phyloP scores from a whole-genome alignment of 2,113 vertebrate genomes.

The Nerophis lumbriciformis region DNA sequence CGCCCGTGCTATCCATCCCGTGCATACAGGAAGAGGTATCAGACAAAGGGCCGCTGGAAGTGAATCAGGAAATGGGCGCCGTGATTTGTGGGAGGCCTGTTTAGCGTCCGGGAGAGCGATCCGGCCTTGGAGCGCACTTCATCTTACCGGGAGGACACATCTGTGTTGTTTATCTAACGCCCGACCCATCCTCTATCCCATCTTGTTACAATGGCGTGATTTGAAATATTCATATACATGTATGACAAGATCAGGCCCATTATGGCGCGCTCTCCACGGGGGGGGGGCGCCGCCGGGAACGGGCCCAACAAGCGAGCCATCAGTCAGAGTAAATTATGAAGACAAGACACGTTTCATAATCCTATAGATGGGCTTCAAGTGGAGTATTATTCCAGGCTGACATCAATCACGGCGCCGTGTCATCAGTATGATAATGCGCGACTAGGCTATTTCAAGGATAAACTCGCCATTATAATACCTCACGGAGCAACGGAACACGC shows the following conservation, averaged over 20 bases:
- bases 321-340: slow-evolving; percentile 65
- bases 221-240: slow-evolving; percentile 70
- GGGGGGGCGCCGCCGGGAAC: slow-evolving; percentile 47
- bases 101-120: slow-evolving; percentile 57
- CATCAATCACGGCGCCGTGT: slow-evolving; percentile 56
- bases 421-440: slow-evolving; percentile 64
- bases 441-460: slow-evolving; percentile 66
- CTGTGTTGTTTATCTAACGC: slow-evolving; percentile 62
- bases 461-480: slow-evolving; percentile 62
- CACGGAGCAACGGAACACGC: slow-evolving; percentile 54
- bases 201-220: slow-evolving; percentile 59
- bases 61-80: slow-evolving; percentile 65
- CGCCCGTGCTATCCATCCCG: slow-evolving; percentile 60
- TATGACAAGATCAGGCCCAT: slow-evolving; percentile 68
- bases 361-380: slow-evolving; percentile 59
- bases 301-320: slow-evolving; percentile 54
- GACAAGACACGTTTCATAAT: slow-evolving; percentile 66
- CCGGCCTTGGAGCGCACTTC: slow-evolving; percentile 48
- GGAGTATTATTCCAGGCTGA: slow-evolving; percentile 50
- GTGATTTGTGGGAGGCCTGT: slow-evolving; percentile 60
- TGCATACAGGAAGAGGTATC: slow-evolving; percentile 61
- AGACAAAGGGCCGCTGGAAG: slow-evolving; percentile 52
- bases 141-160: slow-evolving; percentile 57
- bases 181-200: slow-evolving; percentile 3
- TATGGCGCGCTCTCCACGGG: slow-evolving; percentile 48